Conservation (phyloP, 2,113 vertebrate genomes). For the Promerops cafer region DNA sequence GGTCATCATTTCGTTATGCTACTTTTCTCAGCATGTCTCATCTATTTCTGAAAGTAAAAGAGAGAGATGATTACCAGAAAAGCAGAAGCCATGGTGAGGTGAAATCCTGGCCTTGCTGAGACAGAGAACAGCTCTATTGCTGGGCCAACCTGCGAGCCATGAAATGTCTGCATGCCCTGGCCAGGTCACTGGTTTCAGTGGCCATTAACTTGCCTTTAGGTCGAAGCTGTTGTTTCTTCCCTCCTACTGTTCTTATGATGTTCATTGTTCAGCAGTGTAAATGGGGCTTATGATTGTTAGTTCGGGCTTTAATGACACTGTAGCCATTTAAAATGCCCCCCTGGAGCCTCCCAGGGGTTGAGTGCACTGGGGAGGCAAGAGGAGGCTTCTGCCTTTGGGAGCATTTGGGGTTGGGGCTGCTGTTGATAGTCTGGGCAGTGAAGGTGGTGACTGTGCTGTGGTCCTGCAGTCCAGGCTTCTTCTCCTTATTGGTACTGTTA, state of each 20-base stretch:
- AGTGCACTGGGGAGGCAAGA: not conserved
- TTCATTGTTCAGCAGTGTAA: not conserved
- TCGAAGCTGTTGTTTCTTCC: not conserved
- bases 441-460: accelerated
- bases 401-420: not conserved
- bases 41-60: conserved; percentile 4
- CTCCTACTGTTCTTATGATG: not conserved
- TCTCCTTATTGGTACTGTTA: not conserved
- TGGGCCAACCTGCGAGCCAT: not conserved
- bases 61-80: not conserved
- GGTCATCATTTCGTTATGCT: conserved; percentile 33
- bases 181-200: not conserved
- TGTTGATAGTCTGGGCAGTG: not conserved
- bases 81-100: not conserved
- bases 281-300: not conserved
- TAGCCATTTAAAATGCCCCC: not conserved
- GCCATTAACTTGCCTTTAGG: not conserved
- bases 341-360: not conserved
- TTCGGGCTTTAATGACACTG: not conserved
- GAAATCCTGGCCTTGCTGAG: not conserved
- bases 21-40: conserved; percentile 33
- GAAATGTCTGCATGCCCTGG: not conserved
- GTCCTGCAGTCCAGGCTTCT: not conserved
- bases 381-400: not conserved
- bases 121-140: not conserved